Evolutionary conservation across 2,888 invertebrate species (phyloP), one percentile per base, ranked within the genome.

Genomic region (Drosophila siamana): DNA sequence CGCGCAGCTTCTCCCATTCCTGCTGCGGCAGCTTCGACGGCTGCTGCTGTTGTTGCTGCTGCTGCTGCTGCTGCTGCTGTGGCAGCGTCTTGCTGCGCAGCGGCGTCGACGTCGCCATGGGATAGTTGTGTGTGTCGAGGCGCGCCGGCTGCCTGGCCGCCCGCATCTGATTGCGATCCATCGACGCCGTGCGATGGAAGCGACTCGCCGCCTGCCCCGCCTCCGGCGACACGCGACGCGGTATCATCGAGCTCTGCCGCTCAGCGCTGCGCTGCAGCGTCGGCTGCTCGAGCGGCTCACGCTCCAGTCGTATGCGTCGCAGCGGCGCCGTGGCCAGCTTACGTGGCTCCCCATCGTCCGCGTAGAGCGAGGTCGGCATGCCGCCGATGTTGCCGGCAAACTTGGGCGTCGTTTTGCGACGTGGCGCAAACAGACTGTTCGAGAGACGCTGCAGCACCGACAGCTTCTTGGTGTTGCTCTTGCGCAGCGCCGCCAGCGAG

Each of bases 361-460:
- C 78, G 59, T 89, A 90, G 0, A 90, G 54, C 6, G 71, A 71
- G 8, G 87, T 86, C 0, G 90, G 89, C 54, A 75, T 64, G 54
- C 26, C 5, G 6, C 26, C 1, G 26, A 0, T 4, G 26, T 6
- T 26, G 26, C 26, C 90, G 91, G 1, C 19, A 50, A 79, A 66
- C 77, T 91, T 92, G 60, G 92, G 92, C 28, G 86, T 91, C 0
- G 91, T 92, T 78, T 90, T 91, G 30, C 91, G 88, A 38, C 90
- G 87, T 2, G 91, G 83, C 6, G 92, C 88, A 69, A 92, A 92
- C 30, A 92, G 85, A 24, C 90, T 91, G 52, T 90, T 90, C 0
- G 91, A 89, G 19, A 92, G 76, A 3, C 92, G 86, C 56, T 91
- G 91, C 67, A 92, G 83, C 30, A 92, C 91, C 16, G 91, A 91